Evolutionary conservation across 64 coral and sea anemone genomes (phyloP).

Genomic region (Stichodactyla mertensii): DNA sequence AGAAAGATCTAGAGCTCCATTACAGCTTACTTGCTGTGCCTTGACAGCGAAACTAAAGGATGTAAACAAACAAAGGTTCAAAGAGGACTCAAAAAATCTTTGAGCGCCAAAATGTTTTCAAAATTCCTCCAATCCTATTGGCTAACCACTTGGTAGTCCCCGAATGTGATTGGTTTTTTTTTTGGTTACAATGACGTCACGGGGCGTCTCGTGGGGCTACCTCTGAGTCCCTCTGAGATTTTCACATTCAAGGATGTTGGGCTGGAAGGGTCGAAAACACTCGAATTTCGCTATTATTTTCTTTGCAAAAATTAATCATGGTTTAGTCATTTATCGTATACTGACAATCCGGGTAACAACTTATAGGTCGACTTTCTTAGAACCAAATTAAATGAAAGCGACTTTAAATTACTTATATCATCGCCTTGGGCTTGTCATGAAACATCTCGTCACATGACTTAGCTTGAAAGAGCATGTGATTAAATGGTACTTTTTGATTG

Average conservation of each 20-base stretch:
- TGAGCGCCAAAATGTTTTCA: constrained; percentile 35
- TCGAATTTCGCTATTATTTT: neutral
- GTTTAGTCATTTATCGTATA: neutral
- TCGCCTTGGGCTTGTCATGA: neutral
- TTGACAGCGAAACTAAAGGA: constrained; percentile 26
- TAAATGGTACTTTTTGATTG: neutral
- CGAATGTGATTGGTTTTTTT: neutral
- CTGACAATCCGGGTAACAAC: no score
- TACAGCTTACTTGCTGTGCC: neutral
- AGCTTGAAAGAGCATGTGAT: neutral
- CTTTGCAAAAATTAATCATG: neutral
- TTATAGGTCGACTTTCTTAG: neutral
- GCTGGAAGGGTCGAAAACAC: neutral
- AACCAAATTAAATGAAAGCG: neutral
- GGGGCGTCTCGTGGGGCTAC: constrained; percentile 19
- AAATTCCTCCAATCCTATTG: neutral
- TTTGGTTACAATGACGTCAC: constrained; percentile 7
- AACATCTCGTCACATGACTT: constrained; percentile 14
- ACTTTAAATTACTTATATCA: neutral
- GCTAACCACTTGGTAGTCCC: neutral
- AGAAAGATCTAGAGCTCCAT: constrained; percentile 21
- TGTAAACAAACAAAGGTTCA: constrained; percentile 38
- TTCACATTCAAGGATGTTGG: neutral
- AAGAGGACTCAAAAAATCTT: constrained; percentile 8
- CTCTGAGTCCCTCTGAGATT: neutral